A percentile compares a stretch with the other conserved stretches of the same genome.
phyloP scores from a whole-genome alignment of 2,113 vertebrate species.

The Pardalotus punctatus region DNA sequence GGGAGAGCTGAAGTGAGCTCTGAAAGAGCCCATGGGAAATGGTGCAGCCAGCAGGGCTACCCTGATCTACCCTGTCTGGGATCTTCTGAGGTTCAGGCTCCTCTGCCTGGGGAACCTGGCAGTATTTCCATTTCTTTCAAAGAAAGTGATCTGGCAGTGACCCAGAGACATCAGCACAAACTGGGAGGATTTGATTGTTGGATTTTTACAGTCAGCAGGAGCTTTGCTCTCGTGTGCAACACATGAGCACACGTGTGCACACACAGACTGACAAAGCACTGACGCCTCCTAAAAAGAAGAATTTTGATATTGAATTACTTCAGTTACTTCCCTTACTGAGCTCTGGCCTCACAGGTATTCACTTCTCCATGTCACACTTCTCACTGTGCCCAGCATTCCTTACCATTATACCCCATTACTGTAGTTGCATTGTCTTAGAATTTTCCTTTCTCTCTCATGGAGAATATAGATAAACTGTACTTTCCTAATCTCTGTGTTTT shows the following conservation, averaged over 20 bases:
- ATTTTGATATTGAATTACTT: neutral
- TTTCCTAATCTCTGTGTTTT: too few species aligned
- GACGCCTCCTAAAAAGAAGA: neutral
- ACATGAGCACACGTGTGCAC: neutral
- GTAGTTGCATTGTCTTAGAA: too few species aligned
- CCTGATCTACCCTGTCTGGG: neutral
- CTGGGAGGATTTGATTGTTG: neutral
- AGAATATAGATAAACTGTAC: too few species aligned
- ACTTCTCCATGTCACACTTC: neutral
- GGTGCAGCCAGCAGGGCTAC: neutral
- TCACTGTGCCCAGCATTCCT: neutral
- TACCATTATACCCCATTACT: neutral
- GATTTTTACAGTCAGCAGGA: neutral
- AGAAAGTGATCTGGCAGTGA: neutral
- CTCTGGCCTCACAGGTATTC: neutral
- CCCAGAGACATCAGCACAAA: neutral
- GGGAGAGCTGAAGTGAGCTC: neutral
- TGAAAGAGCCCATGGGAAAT: neutral
- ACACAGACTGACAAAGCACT: neutral
- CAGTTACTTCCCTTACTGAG: neutral
- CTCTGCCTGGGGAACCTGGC: neutral
- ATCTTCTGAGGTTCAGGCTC: neutral
- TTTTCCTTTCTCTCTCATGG: too few species aligned
- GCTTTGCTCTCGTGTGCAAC: neutral
- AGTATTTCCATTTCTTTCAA: neutral